phyloP scores from a whole-genome alignment of 2,888 invertebrate genomes.

The Empis livida region DNA sequence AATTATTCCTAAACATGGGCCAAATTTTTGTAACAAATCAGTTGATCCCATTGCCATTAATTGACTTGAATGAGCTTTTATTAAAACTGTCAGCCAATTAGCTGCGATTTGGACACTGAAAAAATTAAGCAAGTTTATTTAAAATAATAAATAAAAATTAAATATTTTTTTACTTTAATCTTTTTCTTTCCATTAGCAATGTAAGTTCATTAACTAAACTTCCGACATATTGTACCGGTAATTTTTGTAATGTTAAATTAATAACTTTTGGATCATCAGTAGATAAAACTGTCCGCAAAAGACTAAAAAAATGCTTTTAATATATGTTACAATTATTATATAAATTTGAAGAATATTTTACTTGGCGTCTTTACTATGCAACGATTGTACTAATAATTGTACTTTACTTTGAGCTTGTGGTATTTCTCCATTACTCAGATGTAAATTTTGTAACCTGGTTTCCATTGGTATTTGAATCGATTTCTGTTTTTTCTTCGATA shows the following conservation, averaged over 20 bases:
- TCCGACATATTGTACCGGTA: constrained; percentile 64
- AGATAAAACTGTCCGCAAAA: constrained; percentile 60
- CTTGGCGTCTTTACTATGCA: constrained; percentile 71
- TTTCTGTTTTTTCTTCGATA: constrained; percentile 21
- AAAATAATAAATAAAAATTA: background rate
- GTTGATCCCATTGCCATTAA: constrained; percentile 30
- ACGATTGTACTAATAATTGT: constrained; percentile 67
- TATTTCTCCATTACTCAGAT: constrained; percentile 41
- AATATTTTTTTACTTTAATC: constrained; percentile 38
- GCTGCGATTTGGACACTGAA: constrained; percentile 27
- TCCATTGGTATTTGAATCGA: constrained; percentile 53
- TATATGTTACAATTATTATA: background rate
- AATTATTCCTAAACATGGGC: constrained; percentile 32
- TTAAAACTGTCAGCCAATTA: constrained; percentile 27
- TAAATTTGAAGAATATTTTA: constrained; percentile 22
- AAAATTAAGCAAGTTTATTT: background rate
- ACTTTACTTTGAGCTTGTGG: constrained; percentile 59
- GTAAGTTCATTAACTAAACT: constrained; percentile 62
- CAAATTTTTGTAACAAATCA: constrained; percentile 28
- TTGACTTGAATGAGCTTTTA: constrained; percentile 31
- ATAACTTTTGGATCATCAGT: constrained; percentile 54
- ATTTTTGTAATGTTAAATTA: constrained; percentile 53
- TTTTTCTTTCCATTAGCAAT: constrained; percentile 49
- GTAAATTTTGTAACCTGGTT: constrained; percentile 65
- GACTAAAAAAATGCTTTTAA: constrained; percentile 28